Evolutionary conservation across 2,888 invertebrate genomes (phyloP).

Genomic region (Ophonus ardosiacus): DNA sequence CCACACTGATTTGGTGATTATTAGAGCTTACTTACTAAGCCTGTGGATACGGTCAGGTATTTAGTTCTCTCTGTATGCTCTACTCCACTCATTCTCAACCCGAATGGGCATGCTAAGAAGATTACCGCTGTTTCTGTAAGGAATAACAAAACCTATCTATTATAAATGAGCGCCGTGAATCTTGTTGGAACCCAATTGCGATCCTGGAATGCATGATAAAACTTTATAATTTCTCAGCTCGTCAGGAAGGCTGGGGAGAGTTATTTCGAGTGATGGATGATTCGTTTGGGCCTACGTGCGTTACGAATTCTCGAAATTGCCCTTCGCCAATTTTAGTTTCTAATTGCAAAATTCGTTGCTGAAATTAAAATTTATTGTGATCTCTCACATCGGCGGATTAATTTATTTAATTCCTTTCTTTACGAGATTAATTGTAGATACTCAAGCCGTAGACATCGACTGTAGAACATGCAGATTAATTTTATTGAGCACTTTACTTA

Average conservation of each 20-base stretch:
- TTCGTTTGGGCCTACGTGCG: slow-evolving; percentile 35
- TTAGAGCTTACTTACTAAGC: slow-evolving; percentile 58
- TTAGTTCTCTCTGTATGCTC: slow-evolving; percentile 50
- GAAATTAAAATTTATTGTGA: slow-evolving; percentile 60
- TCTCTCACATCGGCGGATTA: slow-evolving; percentile 56
- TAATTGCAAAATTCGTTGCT: slow-evolving; percentile 62
- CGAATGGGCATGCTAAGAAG: slow-evolving; percentile 42
- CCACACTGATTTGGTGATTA: slow-evolving; percentile 62
- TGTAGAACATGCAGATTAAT: slow-evolving; percentile 15
- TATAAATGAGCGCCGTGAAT: slow-evolving; percentile 34
- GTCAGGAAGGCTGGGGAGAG: slow-evolving; percentile 16
- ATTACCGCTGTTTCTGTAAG: slow-evolving; percentile 48
- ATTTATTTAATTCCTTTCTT: slow-evolving; percentile 58
- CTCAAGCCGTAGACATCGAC: slow-evolving; percentile 3
- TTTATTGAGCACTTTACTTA: background rate
- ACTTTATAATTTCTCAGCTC: slow-evolving; percentile 55
- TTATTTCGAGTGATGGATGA: slow-evolving; percentile 54
- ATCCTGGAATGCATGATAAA: slow-evolving; percentile 51
- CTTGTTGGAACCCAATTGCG: background rate
- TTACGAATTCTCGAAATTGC: slow-evolving; percentile 46
- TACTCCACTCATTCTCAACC: slow-evolving; percentile 14
- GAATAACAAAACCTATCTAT: slow-evolving; percentile 56
- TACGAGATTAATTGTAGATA: slow-evolving; percentile 37
- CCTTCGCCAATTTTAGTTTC: slow-evolving; percentile 61
- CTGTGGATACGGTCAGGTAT: slow-evolving; percentile 50